Percentiles rank a stretch among this genome's conserved stretches.
Evolutionary conservation across 2,797 vertebrate species (phyloP).

Genomic region (Margarornis squamiger): DNA sequence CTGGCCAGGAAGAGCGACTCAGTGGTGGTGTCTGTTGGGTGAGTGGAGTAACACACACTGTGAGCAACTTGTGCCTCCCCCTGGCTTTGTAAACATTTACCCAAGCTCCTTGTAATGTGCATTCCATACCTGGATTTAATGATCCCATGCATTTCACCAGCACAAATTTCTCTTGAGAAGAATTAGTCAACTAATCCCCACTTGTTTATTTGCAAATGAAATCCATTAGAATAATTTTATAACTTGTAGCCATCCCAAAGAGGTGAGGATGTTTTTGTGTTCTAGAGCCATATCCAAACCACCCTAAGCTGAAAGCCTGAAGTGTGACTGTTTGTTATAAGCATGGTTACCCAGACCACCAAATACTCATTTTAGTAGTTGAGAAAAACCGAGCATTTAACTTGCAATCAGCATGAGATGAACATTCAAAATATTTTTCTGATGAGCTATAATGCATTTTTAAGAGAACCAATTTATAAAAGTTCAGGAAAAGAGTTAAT

Average conservation of each 20-base stretch:
- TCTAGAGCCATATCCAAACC: background rate
- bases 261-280: background rate
- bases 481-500: background rate
- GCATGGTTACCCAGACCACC: background rate
- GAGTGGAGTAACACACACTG: background rate
- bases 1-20: constrained; percentile 78
- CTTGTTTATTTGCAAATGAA: background rate
- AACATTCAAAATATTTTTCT: background rate
- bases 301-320: background rate
- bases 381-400: background rate
- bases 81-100: background rate
- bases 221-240: background rate
- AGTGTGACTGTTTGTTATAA: background rate
- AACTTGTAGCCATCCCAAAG: background rate
- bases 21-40: constrained; percentile 85
- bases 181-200: background rate
- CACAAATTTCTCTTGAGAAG: background rate
- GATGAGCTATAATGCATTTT: background rate
- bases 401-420: background rate
- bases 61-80: background rate
- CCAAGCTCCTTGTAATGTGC: background rate
- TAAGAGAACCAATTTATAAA: background rate
- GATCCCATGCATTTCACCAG: background rate
- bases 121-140: background rate
- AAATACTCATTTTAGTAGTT: background rate